These are phyloP conservation scores for Chlorodrepanis virens DNA, from an alignment of 2,113 vertebrate genomes.

Conservation along the genomic window DNA sequence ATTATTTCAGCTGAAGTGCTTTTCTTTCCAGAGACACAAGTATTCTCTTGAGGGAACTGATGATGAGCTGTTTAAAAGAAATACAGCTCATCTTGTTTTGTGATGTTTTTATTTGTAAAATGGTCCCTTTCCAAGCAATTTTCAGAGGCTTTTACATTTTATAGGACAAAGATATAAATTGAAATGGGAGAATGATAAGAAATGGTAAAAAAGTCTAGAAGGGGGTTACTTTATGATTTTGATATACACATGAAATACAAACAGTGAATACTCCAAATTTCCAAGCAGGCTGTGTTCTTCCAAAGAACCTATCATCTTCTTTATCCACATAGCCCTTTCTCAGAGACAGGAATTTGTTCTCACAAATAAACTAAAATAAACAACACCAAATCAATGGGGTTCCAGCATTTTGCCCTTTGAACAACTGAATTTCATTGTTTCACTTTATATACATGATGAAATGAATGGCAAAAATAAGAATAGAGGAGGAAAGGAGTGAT, in stretches of 20 bases:
- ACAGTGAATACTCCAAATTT: neutral
- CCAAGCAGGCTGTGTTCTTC: neutral
- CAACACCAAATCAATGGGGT: accelerated
- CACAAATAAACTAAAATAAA: neutral
- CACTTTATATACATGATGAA: neutral
- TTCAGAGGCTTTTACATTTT: conserved; percentile 9
- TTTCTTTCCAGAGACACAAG: conserved; percentile 10
- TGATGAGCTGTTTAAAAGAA: conserved; percentile 9
- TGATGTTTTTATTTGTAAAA: neutral
- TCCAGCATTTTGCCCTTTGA: neutral
- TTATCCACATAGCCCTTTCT: neutral
- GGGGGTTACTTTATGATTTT: neutral
- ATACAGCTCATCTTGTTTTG: neutral
- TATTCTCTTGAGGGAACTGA: neutral
- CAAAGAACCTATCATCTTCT: neutral
- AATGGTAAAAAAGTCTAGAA: neutral
- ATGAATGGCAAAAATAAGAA: neutral
- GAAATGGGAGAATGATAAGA: neutral
- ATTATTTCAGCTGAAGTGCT: conserved; percentile 12
- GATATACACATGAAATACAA: neutral
- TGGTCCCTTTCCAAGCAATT: neutral
- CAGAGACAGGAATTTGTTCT: neutral
- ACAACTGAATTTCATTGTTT: neutral
- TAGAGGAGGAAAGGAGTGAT: neutral
- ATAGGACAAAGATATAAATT: neutral